phyloP scores from a whole-genome alignment of 1,140 invertebrate species.

The Pentalonia nigronervosa region DNA sequence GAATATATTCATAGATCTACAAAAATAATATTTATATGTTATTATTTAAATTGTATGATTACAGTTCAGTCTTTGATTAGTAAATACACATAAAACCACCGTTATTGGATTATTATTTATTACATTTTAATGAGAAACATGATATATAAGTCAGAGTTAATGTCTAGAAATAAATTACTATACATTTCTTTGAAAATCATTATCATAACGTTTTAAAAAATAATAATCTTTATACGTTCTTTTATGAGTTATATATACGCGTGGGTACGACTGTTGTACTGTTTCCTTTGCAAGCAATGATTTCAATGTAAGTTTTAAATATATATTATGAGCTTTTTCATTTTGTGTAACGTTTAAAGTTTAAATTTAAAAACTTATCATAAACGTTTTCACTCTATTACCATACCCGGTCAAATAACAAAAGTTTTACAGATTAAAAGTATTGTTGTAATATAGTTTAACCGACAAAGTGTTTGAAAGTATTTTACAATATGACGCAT shows the following conservation, averaged over 20 bases:
- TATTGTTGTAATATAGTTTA: background rate
- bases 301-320: background rate
- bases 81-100: background rate
- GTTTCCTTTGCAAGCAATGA: background rate
- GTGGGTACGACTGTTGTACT: background rate
- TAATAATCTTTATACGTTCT: background rate
- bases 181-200: background rate
- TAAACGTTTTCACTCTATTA: slow-evolving; percentile 1
- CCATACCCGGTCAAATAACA: background rate
- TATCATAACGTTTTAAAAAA: background rate
- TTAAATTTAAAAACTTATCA: slow-evolving; percentile 25
- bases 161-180: background rate
- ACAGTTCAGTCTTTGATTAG: background rate
- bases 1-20: background rate
- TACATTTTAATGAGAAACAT: background rate
- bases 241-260: background rate
- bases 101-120: background rate
- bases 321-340: background rate
- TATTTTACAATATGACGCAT: background rate
- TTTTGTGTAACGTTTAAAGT: slow-evolving; percentile 32
- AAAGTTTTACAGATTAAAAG: slow-evolving; percentile 6
- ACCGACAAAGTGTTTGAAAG: background rate
- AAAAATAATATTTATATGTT: background rate
- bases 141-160: background rate
- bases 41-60: background rate